Conservation (phyloP, 1,140 invertebrate species). For the Sycobia sp. region DNA sequence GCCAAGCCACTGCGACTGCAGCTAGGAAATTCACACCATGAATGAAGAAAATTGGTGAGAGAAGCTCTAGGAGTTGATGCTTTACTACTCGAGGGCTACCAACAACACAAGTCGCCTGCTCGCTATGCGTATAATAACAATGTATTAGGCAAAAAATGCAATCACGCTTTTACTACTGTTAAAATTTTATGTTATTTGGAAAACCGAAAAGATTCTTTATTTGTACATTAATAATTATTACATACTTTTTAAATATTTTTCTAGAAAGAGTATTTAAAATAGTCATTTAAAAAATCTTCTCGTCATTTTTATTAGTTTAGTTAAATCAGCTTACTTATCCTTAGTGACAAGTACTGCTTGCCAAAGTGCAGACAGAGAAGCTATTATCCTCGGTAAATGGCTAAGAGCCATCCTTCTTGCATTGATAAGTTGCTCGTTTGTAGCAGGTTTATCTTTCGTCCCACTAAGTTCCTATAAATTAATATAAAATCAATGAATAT, state of each 20-base stretch:
- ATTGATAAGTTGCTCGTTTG: conserved; percentile 63
- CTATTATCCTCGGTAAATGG: conserved; percentile 81
- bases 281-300: too few species aligned
- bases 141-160: conserved; percentile 32
- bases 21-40: conserved; percentile 83
- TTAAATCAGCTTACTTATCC: conserved; percentile 54
- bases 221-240: too few species aligned
- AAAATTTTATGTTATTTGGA: background rate
- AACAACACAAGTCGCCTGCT: conserved; percentile 61
- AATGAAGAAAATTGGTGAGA: conserved; percentile 86
- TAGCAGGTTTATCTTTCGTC: conserved; percentile 48
- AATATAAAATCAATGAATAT: too few species aligned
- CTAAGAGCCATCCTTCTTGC: conserved; percentile 77
- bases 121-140: conserved; percentile 41
- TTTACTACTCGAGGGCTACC: conserved; percentile 72
- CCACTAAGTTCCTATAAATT: conserved; percentile 41
- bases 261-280: too few species aligned
- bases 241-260: too few species aligned
- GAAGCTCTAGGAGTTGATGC: conserved; percentile 81
- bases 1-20: conserved; percentile 88
- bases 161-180: background rate
- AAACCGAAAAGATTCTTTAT: background rate
- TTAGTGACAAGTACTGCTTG: conserved; percentile 67
- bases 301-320: background rate
- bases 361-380: conserved; percentile 81